A percentile compares a stretch with the other conserved stretches of the same genome.
These are phyloP conservation scores for Engystomops pustulosus DNA, from an alignment of 2,113 vertebrate species.

Conservation along the genomic window DNA sequence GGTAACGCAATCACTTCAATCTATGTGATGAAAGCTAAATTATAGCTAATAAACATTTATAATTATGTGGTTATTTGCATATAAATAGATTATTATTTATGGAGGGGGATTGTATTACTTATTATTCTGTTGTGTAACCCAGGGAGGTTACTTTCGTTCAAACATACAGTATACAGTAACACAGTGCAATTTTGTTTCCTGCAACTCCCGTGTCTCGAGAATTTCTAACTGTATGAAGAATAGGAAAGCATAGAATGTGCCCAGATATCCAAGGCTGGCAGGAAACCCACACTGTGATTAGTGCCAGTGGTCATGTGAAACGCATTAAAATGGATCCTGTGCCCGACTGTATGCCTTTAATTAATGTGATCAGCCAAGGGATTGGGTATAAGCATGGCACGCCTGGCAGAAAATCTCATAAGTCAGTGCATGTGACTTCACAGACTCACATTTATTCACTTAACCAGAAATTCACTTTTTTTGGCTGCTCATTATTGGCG, in stretches of 20 bases:
- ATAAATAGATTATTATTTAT: not conserved
- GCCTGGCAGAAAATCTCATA: not conserved
- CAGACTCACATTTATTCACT: not conserved
- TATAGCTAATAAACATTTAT: no score
- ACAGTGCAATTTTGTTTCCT: not conserved
- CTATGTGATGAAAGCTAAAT: not conserved
- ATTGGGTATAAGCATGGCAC: not conserved
- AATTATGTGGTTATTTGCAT: not conserved
- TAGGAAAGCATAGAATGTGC: not conserved
- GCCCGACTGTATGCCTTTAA: not conserved
- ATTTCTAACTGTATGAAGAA: not conserved
- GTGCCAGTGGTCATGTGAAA: not conserved
- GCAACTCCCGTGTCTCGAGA: not conserved
- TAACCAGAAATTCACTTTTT: not conserved
- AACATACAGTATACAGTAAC: no score
- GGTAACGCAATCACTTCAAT: not conserved
- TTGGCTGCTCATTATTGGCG: not conserved
- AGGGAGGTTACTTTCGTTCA: not conserved
- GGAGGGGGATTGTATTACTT: not conserved
- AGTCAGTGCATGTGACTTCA: not conserved
- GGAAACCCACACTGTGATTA: not conserved
- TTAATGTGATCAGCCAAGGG: not conserved
- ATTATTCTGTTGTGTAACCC: not conserved
- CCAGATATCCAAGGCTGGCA: not conserved
- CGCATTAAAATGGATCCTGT: not conserved